phyloP scores from a whole-genome alignment of 30 jellyfish, hydroid and myxozoan genomes.

The Pelagia noctiluca region DNA sequence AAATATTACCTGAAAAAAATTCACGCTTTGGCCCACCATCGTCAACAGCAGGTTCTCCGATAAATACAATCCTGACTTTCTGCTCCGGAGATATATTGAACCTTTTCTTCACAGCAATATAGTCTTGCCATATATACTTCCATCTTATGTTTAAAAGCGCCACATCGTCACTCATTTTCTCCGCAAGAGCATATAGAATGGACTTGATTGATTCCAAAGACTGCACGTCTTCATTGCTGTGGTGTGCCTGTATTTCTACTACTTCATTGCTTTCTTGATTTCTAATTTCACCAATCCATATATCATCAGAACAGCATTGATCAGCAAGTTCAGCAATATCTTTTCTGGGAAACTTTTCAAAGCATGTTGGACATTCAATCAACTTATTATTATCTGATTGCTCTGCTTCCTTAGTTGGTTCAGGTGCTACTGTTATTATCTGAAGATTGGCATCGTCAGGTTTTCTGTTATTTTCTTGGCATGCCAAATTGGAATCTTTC shows the following conservation, averaged over 20 bases:
- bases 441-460: background rate
- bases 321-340: slow-evolving; percentile 25
- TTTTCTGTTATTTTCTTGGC: background rate
- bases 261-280: background rate
- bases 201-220: background rate
- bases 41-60: slow-evolving; percentile 7
- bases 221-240: background rate
- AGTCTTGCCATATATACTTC: slow-evolving; percentile 2
- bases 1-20: slow-evolving; percentile 9
- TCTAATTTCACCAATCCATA: slow-evolving; percentile 18
- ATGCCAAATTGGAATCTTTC: background rate
- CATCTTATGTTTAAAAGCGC: slow-evolving; percentile 17
- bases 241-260: background rate
- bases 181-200: background rate
- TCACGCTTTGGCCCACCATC: slow-evolving; percentile 20
- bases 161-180: slow-evolving; percentile 1
- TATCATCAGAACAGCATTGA: slow-evolving; percentile 8
- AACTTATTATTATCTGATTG: background rate
- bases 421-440: background rate
- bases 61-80: background rate
- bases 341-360: background rate
- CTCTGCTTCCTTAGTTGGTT: background rate
- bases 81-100: slow-evolving; percentile 9
- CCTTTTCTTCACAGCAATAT: slow-evolving; percentile 4
- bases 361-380: slow-evolving; percentile 2